Percentiles rank a stretch among this genome's conserved stretches.
Evolutionary conservation across 2,113 vertebrate species (phyloP).

Genomic region (Austrofundulus limnaeus): DNA sequence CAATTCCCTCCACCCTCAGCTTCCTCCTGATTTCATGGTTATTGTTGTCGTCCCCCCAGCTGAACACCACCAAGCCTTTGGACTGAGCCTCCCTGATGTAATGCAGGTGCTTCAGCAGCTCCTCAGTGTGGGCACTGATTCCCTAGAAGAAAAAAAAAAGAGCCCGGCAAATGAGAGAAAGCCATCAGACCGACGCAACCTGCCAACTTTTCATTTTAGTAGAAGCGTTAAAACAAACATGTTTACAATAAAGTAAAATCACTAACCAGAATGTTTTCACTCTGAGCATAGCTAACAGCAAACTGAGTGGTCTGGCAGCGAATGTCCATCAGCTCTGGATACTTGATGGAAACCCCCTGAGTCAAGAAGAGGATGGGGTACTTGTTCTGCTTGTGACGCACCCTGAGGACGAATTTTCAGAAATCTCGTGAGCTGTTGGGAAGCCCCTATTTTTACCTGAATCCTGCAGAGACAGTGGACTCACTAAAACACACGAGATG

Average conservation of each 20-base stretch:
- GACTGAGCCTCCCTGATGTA: slow-evolving; percentile 86
- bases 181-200: no score
- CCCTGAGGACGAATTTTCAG: slow-evolving; percentile 74
- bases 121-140: slow-evolving; percentile 92
- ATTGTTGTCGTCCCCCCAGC: slow-evolving; percentile 96
- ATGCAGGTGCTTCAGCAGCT: slow-evolving; percentile 85
- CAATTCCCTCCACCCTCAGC: slow-evolving; percentile 87
- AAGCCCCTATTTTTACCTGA: background rate
- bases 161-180: background rate
- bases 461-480: background rate
- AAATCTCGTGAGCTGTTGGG: background rate
- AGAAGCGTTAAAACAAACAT: background rate
- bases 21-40: slow-evolving; percentile 88
- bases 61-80: slow-evolving; percentile 93
- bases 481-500: background rate
- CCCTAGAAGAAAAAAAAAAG: slow-evolving; percentile 79
- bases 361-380: slow-evolving; percentile 97
- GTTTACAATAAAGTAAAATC: no score
- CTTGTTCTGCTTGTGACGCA: slow-evolving; percentile 95
- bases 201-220: background rate
- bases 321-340: slow-evolving; percentile 95
- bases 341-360: slow-evolving; percentile 88
- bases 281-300: slow-evolving; percentile 95
- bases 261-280: slow-evolving; percentile 91
- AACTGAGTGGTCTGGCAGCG: slow-evolving; percentile 90